Evolutionary conservation across 2,797 vertebrate genomes (phyloP).

Genomic region (Myioborus miniatus): DNA sequence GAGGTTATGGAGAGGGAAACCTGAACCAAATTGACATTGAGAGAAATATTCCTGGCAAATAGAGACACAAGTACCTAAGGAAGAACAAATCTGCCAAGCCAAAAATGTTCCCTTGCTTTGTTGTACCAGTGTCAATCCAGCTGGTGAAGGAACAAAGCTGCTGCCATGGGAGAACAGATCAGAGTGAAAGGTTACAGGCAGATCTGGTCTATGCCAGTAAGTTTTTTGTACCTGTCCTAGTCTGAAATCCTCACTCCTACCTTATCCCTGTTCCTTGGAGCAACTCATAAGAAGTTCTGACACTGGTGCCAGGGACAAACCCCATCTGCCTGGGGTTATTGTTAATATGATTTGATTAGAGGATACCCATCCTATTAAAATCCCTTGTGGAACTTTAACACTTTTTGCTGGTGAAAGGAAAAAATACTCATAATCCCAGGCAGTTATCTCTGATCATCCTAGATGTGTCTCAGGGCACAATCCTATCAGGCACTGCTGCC

Average conservation of each 20-base stretch:
- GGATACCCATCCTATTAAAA: background rate
- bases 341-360: background rate
- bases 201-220: background rate
- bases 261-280: background rate
- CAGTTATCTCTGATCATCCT: background rate
- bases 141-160: background rate
- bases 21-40: background rate
- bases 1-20: slow-evolving; percentile 3
- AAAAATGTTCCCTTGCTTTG: background rate
- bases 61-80: background rate
- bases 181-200: background rate
- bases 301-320: background rate
- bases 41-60: background rate
- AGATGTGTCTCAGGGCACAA: background rate
- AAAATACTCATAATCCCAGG: background rate
- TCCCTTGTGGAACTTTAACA: background rate
- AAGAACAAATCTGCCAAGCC: background rate
- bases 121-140: background rate
- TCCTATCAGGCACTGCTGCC: background rate
- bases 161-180: background rate
- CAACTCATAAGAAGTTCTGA: background rate
- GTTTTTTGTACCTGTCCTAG: background rate
- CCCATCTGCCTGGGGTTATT: background rate
- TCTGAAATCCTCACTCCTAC: background rate
- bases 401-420: background rate